Base-by-base conservation (phyloP, 2,888 invertebrate genomes). In the Pogonocherus hispidulus region DNA sequence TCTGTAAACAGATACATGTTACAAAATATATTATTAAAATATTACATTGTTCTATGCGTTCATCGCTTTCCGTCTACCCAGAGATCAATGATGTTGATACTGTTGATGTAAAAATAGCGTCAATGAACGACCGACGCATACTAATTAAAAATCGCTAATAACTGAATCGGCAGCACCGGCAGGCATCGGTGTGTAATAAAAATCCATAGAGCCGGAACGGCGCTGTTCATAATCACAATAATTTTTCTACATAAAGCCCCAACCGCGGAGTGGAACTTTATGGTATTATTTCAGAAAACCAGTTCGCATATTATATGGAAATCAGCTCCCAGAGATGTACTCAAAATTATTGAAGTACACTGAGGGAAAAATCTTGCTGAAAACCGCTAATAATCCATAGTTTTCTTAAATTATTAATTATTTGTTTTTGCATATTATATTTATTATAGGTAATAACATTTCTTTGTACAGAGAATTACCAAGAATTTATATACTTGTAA, bases 141-240 rank as follows among this genome's bases (percentile, higher is more conserved):
- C 18, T 35, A 54, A 35, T 54, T 35, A 54, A 54, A 54, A 54
- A 54, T 54, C 54, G 18, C 32, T 54, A 54, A 54, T 54, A 27
- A 54, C 35, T 27, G 49, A 32, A 54, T 14, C 23, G 35, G 32
- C n/a, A 27, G 18, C 14, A 9, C 18, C 27, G 54, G 18, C n/a
- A 35, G 32, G 35, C 54, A 54, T 54, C 18, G 16, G 32, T 18
- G 18, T 54, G 44, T 59, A 59, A 47, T 19, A 32, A 59, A 37
- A 35, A 11, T 18, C 35, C 35, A 44, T 23, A 56, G 32, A 56
- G 22, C 56, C 56, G 14, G 20, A 56, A 56, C 56, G 56, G 19
- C 35, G n/a, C 16, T 44, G 19, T 56, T 9, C 41, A 19, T 56
- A 56, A 56, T 56, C 56, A 41, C 11, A 37, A 56, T 56, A 37